Evolutionary conservation across 2,113 vertebrate genomes (phyloP), one percentile per base, ranked within the genome.

Genomic region (Garra rufa): DNA sequence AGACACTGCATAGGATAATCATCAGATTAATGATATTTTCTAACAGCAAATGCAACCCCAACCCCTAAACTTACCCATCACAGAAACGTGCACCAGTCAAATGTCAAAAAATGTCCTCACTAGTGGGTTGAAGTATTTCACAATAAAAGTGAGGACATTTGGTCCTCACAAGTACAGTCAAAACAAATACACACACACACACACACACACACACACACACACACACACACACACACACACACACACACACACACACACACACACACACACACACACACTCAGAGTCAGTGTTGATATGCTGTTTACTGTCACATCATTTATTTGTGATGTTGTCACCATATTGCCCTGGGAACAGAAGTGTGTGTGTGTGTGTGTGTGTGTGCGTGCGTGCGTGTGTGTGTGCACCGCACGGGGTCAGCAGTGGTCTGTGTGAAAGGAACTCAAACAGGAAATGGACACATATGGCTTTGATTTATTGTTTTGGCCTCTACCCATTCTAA

Each of bases 391-490:
- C 82, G 63, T 19, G 57, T 28, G 83, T 82, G 55, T 38, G 75
- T 8, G 43, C 9, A 11, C 73, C 77, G 48, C 78, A 79, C 28
- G 82, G 94, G 95, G 96, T 96, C 95, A 96, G 88, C 92, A 94
- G 95, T 94, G 93, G 89, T 91, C 92, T 93, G 89, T 96, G 94
- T 95, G 96, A 96, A 96, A 96, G 94, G 93, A 95, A 94, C 94
- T 95, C 95, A 96, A 95, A 95, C 96, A 97, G 96, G 96, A 97
- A 97, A 96, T 93, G 93, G 94, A 95, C 95, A 95, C 96, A 97
- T 96, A 96, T 96, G 96, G 95, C 94, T 94, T 93, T 94, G 94
- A 97, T 97, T 96, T 97, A 96, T 97, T 95, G 94, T 91, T 94
- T 94, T 94, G 93, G 70, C 93, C 94, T 92, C 94, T 95, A 96